These are phyloP conservation scores for Hydropsyche tenuis DNA, from an alignment of 1,140 invertebrate genomes.

Conservation along the genomic window DNA sequence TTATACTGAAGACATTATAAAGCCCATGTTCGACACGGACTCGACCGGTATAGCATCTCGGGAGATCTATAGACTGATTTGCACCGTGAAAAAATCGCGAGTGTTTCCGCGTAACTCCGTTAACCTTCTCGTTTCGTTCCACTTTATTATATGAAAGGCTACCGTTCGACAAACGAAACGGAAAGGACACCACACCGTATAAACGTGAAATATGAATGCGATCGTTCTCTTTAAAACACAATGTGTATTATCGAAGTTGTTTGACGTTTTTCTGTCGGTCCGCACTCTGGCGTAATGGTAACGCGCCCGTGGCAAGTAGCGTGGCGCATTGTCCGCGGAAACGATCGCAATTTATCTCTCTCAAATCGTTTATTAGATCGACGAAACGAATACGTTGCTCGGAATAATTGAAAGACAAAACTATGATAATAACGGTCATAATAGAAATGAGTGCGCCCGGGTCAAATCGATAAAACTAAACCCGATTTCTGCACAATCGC, in stretches of 20 bases:
- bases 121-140: slow-evolving; percentile 18
- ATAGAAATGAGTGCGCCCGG: neutral
- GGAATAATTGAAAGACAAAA: slow-evolving; percentile 17
- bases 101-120: slow-evolving; percentile 1
- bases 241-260: neutral
- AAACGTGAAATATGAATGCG: neutral
- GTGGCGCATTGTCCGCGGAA: slow-evolving; percentile 21
- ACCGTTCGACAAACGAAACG: neutral
- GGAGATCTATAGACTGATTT: too few relatives aligned
- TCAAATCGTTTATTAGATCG: slow-evolving; percentile 15
- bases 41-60: too few relatives aligned
- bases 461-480: slow-evolving; percentile 14
- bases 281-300: neutral
- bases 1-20: neutral
- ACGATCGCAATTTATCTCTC: slow-evolving; percentile 17
- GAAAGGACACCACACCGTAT: slow-evolving; percentile 1
- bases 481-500: slow-evolving; percentile 8
- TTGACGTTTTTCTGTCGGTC: neutral
- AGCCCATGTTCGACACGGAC: too few relatives aligned
- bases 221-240: neutral
- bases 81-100: too few relatives aligned
- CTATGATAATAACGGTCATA: slow-evolving; percentile 11
- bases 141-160: slow-evolving; percentile 15
- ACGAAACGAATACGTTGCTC: neutral
- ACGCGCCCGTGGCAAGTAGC: neutral